Percentiles rank a stretch among this genome's conserved stretches.
These are phyloP conservation scores for Manduca sexta DNA, from an alignment of 1,140 invertebrate genomes.

Conservation along the genomic window DNA sequence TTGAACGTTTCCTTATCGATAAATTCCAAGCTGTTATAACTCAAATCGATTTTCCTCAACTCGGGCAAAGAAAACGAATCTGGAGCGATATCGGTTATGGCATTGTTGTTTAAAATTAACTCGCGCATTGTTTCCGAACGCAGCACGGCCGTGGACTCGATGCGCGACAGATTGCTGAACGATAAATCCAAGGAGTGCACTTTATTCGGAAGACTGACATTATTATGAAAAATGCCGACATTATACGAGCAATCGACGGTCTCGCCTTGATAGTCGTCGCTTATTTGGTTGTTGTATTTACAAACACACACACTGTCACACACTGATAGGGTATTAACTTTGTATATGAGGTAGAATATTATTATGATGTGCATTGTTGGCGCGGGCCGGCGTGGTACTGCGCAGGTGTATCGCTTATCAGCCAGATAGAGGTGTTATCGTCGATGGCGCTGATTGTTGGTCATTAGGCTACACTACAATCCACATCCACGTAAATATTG, in stretches of 20 bases:
- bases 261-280: constrained; percentile 37
- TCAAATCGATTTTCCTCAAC: constrained; percentile 72
- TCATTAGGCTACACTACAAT: constrained; percentile 33
- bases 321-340: constrained; percentile 25
- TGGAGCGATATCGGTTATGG: constrained; percentile 50
- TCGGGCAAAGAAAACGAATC: constrained; percentile 49
- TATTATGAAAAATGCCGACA: constrained; percentile 21
- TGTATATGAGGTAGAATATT: constrained; percentile 21
- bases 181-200: constrained; percentile 54
- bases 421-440: constrained; percentile 37
- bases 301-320: constrained; percentile 50
- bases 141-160: constrained; percentile 31
- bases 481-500: too few relatives aligned
- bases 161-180: constrained; percentile 42
- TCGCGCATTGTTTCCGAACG: constrained; percentile 31
- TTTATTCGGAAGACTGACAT: constrained; percentile 34
- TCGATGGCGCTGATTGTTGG: constrained; percentile 45
- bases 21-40: constrained; percentile 63
- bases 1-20: constrained; percentile 65
- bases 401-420: constrained; percentile 23
- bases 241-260: constrained; percentile 49
- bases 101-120: constrained; percentile 57
- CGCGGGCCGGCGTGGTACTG: background rate
- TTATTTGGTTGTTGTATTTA: constrained; percentile 25
- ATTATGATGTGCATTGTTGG: constrained; percentile 4